phyloP scores from a whole-genome alignment of 2,888 invertebrate genomes.

The Glaucopsyche alexis region DNA sequence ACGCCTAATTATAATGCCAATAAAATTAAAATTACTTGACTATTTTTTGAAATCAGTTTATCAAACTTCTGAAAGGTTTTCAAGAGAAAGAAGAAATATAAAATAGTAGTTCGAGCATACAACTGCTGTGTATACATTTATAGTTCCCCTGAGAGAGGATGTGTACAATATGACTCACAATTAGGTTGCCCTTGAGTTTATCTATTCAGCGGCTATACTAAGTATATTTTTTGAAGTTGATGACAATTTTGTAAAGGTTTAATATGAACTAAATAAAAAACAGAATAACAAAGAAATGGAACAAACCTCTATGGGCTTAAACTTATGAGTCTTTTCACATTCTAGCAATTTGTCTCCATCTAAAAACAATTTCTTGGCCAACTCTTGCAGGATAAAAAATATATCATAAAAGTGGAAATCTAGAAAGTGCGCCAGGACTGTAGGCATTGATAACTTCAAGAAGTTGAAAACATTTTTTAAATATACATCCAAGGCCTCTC shows the following conservation, averaged over 20 bases:
- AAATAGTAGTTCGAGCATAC: background rate
- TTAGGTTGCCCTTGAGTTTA: background rate
- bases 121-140: background rate
- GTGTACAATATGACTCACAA: conserved; percentile 14
- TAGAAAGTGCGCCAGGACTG: conserved; percentile 89
- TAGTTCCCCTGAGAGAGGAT: conserved; percentile 4
- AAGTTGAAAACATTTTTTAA: conserved; percentile 87
- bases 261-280: conserved; percentile 11
- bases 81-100: background rate
- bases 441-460: conserved; percentile 88
- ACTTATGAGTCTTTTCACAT: conserved; percentile 82
- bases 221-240: background rate
- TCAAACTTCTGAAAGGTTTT: background rate
- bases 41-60: background rate
- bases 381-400: conserved; percentile 89
- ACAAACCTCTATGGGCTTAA: conserved; percentile 88
- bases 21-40: background rate
- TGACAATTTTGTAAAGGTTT: no score
- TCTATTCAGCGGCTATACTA: background rate
- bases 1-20: background rate
- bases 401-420: conserved; percentile 95
- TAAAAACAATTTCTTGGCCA: conserved; percentile 88
- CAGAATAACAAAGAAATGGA: conserved; percentile 24
- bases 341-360: conserved; percentile 86
- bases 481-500: conserved; percentile 73